A percentile compares a stretch with the other conserved stretches of the same genome.
phyloP scores from a whole-genome alignment of 2,113 vertebrate genomes.

The Ursus arctos region DNA sequence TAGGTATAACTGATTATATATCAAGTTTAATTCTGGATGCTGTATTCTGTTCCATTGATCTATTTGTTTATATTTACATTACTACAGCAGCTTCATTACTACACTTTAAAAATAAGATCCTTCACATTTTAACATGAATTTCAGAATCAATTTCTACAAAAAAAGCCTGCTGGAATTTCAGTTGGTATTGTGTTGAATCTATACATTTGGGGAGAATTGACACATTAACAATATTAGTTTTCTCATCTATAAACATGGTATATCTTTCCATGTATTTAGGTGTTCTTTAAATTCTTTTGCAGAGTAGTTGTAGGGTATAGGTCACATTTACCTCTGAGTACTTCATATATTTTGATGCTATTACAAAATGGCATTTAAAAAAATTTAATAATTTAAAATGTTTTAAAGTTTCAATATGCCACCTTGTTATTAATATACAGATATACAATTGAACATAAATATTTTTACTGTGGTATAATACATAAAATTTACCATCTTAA shows the following conservation, averaged over 20 bases:
- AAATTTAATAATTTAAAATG: not conserved
- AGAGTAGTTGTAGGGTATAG: not conserved
- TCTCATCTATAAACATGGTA: not conserved
- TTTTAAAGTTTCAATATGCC: not conserved
- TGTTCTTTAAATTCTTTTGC: not conserved
- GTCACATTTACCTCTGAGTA: not conserved
- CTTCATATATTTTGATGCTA: not conserved
- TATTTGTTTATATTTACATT: not conserved
- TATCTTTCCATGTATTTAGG: not conserved
- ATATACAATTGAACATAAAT: not conserved
- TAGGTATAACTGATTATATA: not conserved
- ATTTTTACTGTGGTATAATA: not conserved
- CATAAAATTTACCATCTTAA: not conserved
- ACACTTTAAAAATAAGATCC: not conserved
- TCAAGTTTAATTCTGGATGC: not conserved
- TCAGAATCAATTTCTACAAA: not conserved
- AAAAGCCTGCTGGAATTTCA: not conserved
- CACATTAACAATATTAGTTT: not conserved
- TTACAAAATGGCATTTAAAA: not conserved
- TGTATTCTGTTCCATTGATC: not conserved
- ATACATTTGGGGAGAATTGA: not conserved
- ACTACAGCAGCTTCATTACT: not conserved
- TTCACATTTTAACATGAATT: not conserved
- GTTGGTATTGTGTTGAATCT: not conserved
- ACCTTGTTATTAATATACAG: not conserved